Conservation (phyloP, 92 coral and sea anemone genomes). For the Palythoa caribaeorum region DNA sequence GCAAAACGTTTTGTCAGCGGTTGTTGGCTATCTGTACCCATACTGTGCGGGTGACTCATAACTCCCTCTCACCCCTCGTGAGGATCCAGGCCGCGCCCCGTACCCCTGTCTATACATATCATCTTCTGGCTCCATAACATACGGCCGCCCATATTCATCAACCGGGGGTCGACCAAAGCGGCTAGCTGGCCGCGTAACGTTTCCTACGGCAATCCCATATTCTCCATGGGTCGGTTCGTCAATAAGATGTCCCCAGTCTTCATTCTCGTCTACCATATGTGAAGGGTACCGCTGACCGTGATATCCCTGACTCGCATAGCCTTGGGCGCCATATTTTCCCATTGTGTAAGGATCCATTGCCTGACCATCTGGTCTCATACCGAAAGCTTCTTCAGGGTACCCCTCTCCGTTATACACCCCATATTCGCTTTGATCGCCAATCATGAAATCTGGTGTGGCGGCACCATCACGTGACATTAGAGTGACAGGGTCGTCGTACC, state of each 20-base stretch:
- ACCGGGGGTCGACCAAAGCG: slow-evolving; percentile 91
- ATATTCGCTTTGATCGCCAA: slow-evolving; percentile 83
- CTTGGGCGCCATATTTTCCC: slow-evolving; percentile 66
- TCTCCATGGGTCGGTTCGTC: slow-evolving; percentile 66
- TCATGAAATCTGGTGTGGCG: slow-evolving; percentile 93
- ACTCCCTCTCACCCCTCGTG: slow-evolving; percentile 64
- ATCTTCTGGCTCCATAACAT: slow-evolving; percentile 58
- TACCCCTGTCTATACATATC: slow-evolving; percentile 68
- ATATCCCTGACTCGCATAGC: slow-evolving; percentile 60
- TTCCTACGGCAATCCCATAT: slow-evolving; percentile 67
- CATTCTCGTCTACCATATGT: slow-evolving; percentile 69
- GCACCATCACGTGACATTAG: slow-evolving; percentile 98
- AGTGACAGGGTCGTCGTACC: slow-evolving; percentile 97
- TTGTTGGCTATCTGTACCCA: slow-evolving; percentile 71
- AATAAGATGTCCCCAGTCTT: slow-evolving; percentile 86
- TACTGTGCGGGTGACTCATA: slow-evolving; percentile 63
- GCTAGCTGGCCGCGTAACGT: slow-evolving; percentile 84
- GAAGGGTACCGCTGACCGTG: slow-evolving; percentile 68
- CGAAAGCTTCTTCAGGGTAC: slow-evolving; percentile 43
- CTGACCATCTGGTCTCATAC: slow-evolving; percentile 64
- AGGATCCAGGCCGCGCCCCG: slow-evolving; percentile 80
- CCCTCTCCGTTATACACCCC: slow-evolving; percentile 82
- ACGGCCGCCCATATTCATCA: slow-evolving; percentile 68
- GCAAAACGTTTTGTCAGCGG: not conserved
- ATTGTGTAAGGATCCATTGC: slow-evolving; percentile 72